Evolutionary conservation across 2,888 invertebrate species (phyloP).

Genomic region (Dendrolimus houi): DNA sequence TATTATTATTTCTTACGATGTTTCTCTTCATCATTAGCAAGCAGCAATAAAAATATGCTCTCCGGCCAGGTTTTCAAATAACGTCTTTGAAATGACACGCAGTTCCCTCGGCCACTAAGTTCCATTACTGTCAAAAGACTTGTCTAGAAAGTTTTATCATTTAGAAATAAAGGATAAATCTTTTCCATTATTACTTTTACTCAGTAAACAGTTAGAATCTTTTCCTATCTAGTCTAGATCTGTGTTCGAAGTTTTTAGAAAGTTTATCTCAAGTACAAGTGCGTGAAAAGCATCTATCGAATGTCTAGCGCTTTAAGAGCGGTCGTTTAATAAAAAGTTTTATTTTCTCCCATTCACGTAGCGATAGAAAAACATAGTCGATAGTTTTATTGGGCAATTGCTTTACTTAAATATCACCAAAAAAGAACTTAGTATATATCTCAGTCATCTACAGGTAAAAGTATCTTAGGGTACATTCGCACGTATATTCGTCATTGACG

Average conservation of each 20-base stretch:
- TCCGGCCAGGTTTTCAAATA: no score
- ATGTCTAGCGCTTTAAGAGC: neutral
- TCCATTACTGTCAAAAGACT: no score
- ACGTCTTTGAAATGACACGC: no score
- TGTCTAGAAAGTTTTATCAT: neutral
- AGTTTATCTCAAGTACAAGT: neutral
- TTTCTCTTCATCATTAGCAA: no score
- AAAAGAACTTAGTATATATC: no score
- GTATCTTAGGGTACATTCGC: no score
- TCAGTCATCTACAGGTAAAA: no score
- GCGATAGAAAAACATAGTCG: neutral
- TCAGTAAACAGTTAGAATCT: neutral
- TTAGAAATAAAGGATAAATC: neutral
- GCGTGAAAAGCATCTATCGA: neutral
- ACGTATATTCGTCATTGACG: no score
- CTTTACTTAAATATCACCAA: no score
- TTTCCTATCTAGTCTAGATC: neutral
- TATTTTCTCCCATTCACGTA: neutral
- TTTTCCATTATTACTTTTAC: neutral
- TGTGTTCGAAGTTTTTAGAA: neutral
- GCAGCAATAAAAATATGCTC: no score
- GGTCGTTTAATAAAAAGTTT: neutral
- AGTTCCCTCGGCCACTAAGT: no score
- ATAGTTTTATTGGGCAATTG: neutral
- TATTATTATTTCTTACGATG: no score